Percentiles rank a stretch among this genome's conserved stretches.
Conservation (phyloP, 2,113 vertebrate species). For the Erinaceus europaeus region DNA sequence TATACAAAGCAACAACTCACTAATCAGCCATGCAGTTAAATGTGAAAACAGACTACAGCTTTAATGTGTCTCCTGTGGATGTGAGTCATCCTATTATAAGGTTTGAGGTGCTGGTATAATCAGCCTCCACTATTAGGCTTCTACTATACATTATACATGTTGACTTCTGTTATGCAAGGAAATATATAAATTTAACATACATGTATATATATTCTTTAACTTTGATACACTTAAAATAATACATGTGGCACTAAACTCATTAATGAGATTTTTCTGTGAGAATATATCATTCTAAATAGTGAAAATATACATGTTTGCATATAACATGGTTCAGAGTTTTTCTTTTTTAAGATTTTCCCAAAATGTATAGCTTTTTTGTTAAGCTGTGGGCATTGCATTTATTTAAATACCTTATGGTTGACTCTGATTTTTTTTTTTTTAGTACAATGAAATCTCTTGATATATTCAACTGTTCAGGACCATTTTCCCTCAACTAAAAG, state of each 20-base stretch:
- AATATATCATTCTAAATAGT: background rate
- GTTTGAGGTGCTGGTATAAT: background rate
- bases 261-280: background rate
- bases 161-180: background rate
- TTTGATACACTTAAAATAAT: background rate
- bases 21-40: background rate
- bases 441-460: background rate
- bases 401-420: no score
- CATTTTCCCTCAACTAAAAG: background rate
- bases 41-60: background rate
- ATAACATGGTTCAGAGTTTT: no score
- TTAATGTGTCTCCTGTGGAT: background rate
- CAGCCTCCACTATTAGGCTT: background rate
- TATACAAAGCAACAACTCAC: background rate
- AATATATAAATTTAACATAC: background rate
- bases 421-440: no score
- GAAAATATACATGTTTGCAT: background rate
- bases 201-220: background rate
- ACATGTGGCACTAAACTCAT: background rate
- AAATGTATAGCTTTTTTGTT: no score
- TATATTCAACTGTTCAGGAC: background rate
- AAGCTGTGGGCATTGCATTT: no score
- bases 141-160: background rate
- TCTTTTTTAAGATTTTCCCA: no score
- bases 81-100: background rate